Conservation (phyloP, 1,140 invertebrate species). For the Ceratoteleas bidentatus region DNA sequence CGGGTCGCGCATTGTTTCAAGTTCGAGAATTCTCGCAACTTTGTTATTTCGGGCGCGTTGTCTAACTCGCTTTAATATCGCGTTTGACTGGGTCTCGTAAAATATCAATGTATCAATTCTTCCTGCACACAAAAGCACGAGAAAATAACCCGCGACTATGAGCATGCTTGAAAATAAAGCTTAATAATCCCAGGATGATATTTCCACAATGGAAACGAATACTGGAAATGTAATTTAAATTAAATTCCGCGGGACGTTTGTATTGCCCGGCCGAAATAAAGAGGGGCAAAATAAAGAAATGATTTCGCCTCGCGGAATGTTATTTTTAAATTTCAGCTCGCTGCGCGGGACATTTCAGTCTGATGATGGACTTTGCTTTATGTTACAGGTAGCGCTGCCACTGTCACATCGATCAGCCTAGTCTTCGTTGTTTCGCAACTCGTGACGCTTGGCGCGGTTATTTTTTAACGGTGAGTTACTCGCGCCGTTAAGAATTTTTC, state of each 20-base stretch:
- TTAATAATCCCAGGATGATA: conserved; percentile 23
- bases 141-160: neutral
- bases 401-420: conserved; percentile 66
- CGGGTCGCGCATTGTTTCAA: neutral
- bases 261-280: conserved; percentile 28
- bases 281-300: conserved; percentile 31
- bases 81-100: neutral
- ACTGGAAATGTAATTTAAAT: conserved; percentile 55
- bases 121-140: neutral
- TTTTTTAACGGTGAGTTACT: conserved; percentile 66
- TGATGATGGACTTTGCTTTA: conserved; percentile 63
- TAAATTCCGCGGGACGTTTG: conserved; percentile 37
- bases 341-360: conserved; percentile 50
- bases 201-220: conserved; percentile 32
- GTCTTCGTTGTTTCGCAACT: conserved; percentile 64
- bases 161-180: conserved; percentile 10
- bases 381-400: conserved; percentile 68
- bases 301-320: conserved; percentile 38
- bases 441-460: conserved; percentile 53
- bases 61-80: conserved; percentile 12
- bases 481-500: conserved; percentile 49
- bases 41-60: neutral
- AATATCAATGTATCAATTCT: conserved; percentile 17
- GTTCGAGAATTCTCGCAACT: conserved; percentile 5
- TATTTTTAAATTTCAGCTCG: conserved; percentile 49